Base-by-base conservation (phyloP, 2,888 invertebrate species). In the Neoascia interrupta region DNA sequence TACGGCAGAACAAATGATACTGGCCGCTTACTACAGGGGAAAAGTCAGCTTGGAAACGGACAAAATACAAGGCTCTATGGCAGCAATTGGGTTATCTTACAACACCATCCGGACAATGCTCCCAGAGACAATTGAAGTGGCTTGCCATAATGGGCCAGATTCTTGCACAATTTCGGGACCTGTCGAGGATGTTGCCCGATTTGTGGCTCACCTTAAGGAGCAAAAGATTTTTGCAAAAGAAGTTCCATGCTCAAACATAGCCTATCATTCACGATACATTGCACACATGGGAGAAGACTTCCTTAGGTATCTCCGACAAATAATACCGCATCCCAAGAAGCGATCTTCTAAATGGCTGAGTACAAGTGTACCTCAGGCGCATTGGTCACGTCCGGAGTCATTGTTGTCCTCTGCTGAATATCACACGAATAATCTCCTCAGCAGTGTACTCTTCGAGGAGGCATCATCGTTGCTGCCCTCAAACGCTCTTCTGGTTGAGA, bases 141-240 rank as follows among this genome's bases (percentile, higher is more conserved):
- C 97, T 0, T 97, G 96, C 85, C 96, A 95, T 89, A 97, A 97
- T 85, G 92, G 94, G 0, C 91, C 92, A 0, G 94, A 95, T 83
- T 96, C 94, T 45, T 93, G 95, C 54, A 97, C 96, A n/a, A 93
- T 97, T 82, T 96, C 96, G 0, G 97, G 97, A 0, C 95, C 95
- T 0, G 91, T 91, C 34, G 92, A 92, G 3, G 89, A 91, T 41
- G 91, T 95, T 85, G 90, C 90, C 83, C 87, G 85, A 54, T 94
- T 94, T 85, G 92, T 94, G 0, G 90, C 90, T 3, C 89, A 92
- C 82, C 87, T 95, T 34, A 90, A 92, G 63, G 90, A 90, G 0
- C 92, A 94, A 82, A 93, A 93, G 1, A 91, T 95, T 43, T 96
- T 96, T 85, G 95, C 95, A 0, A 92, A 93, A 80, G 92, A 94